These are phyloP conservation scores for Microctenopoma lineatum DNA, from an alignment of 2,797 vertebrate species.

Conservation along the genomic window DNA sequence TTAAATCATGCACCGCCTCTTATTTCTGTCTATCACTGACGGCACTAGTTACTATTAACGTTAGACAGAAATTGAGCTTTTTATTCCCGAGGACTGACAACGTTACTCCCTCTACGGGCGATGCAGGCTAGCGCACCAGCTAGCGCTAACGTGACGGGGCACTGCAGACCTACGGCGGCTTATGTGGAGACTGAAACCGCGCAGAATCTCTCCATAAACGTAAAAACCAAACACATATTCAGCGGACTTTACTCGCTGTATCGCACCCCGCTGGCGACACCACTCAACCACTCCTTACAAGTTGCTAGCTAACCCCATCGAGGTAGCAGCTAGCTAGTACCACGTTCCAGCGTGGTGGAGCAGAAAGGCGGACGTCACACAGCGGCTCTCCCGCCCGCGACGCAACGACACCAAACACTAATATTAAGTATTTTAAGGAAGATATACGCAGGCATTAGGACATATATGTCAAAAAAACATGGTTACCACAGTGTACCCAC, in stretches of 20 bases:
- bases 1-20: too few relatives aligned
- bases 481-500: slow-evolving; percentile 44
- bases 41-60: neutral
- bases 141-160: slow-evolving; percentile 35
- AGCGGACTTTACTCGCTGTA: fast-evolving
- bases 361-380: slow-evolving; percentile 3
- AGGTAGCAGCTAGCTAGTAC: slow-evolving; percentile 55
- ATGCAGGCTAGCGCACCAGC: slow-evolving; percentile 23
- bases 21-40: fast-evolving
- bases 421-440: neutral
- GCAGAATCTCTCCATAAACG: fast-evolving
- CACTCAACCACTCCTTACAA: slow-evolving; percentile 40
- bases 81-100: neutral
- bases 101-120: slow-evolving; percentile 12
- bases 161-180: neutral
- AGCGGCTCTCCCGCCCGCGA: neutral
- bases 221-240: fast-evolving
- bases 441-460: fast-evolving
- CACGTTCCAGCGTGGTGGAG: slow-evolving; percentile 59
- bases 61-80: neutral
- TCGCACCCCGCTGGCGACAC: neutral
- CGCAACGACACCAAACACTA: fast-evolving
- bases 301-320: slow-evolving; percentile 35
- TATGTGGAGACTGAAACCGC: fast-evolving
- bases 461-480: neutral